phyloP scores from a whole-genome alignment of 2,113 vertebrate species.

The Corapipo altera region DNA sequence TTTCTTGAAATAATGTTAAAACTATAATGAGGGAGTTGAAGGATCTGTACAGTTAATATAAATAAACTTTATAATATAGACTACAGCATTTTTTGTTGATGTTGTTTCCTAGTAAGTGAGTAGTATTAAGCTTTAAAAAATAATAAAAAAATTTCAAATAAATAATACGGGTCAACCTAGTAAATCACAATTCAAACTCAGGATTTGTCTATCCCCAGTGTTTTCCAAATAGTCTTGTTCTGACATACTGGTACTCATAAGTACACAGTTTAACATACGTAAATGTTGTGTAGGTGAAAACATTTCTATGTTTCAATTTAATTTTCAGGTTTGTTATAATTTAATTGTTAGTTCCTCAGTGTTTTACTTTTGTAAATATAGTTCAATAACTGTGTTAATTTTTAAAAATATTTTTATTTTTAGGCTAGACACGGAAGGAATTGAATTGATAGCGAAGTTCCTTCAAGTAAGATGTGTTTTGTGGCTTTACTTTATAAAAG shows the following conservation, averaged over 20 bases:
- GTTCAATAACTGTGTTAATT: not conserved
- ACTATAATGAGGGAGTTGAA: not conserved
- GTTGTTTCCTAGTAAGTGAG: not conserved
- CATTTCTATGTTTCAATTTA: not conserved
- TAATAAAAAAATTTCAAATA: not conserved
- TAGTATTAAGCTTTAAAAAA: not conserved
- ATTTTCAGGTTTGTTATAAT: not conserved
- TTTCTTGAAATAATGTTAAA: not conserved
- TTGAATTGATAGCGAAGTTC: constrained; percentile 93
- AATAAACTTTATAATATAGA: not conserved
- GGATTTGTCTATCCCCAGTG: not conserved
- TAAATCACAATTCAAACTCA: not conserved
- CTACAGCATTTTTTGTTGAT: not conserved
- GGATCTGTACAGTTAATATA: not conserved
- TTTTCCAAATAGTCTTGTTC: not conserved
- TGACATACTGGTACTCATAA: not conserved
- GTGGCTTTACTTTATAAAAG: not conserved
- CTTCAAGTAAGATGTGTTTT: constrained; percentile 85
- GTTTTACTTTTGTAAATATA: not conserved
- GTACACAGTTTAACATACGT: not conserved
- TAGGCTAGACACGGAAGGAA: constrained; percentile 95
- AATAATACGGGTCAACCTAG: not conserved
- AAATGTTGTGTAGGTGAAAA: not conserved
- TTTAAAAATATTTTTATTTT: constrained; percentile 47
- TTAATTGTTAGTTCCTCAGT: not conserved